Evolutionary conservation across 1,140 invertebrate species (phyloP).

Genomic region (Phortica variegata): DNA sequence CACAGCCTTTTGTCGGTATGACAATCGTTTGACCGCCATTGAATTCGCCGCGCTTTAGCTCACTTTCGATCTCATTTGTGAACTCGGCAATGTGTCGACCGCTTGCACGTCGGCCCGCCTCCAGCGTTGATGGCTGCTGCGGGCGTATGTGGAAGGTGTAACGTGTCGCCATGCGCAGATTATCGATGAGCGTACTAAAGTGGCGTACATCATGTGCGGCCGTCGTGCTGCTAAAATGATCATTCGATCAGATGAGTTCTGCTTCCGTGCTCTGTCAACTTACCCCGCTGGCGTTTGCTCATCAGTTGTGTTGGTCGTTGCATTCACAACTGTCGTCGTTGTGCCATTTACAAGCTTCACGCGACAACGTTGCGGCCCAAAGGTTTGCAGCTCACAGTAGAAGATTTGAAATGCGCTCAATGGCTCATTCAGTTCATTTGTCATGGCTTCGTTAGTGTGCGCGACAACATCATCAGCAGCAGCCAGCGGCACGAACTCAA

Average conservation of each 20-base stretch:
- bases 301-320: not conserved
- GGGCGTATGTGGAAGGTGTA: conserved; percentile 74
- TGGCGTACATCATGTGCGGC: conserved; percentile 35
- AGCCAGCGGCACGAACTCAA: conserved; percentile 43
- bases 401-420: conserved; percentile 64
- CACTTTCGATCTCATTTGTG: conserved; percentile 42
- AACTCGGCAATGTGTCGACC: conserved; percentile 41
- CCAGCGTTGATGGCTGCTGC: conserved; percentile 27
- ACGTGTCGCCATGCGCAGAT: conserved; percentile 73
- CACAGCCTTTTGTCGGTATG: conserved; percentile 77
- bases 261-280: conserved; percentile 1
- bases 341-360: conserved; percentile 62
- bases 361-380: conserved; percentile 72
- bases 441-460: conserved; percentile 25
- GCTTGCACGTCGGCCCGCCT: conserved; percentile 34
- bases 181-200: conserved; percentile 63
- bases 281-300: not conserved
- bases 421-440: conserved; percentile 48
- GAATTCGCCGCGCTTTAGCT: conserved; percentile 24
- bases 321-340: not conserved
- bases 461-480: conserved; percentile 15
- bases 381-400: conserved; percentile 74
- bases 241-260: conserved; percentile 10
- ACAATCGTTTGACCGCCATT: conserved; percentile 64
- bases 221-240: conserved; percentile 10